A percentile compares a stretch with the other conserved stretches of the same genome.
Conservation (phyloP, 2,113 vertebrate species). For the Nipponia nippon region DNA sequence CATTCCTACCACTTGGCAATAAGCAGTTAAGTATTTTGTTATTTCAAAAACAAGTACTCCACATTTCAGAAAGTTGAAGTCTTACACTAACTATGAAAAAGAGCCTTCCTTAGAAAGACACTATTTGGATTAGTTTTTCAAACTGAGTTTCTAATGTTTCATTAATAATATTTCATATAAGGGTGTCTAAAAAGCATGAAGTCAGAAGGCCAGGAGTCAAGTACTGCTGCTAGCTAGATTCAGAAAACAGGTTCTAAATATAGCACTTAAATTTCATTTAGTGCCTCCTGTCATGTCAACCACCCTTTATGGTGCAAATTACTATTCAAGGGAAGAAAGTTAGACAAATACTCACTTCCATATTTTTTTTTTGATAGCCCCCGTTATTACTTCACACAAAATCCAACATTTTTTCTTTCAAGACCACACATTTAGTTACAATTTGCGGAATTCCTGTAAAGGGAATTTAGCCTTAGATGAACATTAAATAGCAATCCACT, state of each 20-base stretch:
- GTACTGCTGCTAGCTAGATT: not conserved
- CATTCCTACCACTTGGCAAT: not conserved
- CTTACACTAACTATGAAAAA: not conserved
- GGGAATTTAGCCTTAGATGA: rapidly evolving
- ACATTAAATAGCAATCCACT: not conserved
- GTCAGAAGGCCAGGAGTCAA: not conserved
- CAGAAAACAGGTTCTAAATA: not conserved
- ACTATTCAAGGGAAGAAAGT: not conserved
- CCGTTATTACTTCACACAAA: not conserved
- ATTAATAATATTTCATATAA: not conserved
- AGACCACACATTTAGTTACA: not conserved
- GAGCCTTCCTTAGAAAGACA: not conserved
- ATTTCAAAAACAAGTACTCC: not conserved
- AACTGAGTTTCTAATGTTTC: not conserved
- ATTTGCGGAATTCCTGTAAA: not conserved
- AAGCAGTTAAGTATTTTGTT: not conserved
- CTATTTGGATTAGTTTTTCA: not conserved
- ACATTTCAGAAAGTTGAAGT: not conserved
- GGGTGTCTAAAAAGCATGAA: not conserved
- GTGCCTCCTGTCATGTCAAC: not conserved
- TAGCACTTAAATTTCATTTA: not conserved
- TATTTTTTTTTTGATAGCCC: not conserved
- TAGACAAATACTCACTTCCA: not conserved
- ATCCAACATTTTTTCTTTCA: not conserved
- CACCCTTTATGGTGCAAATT: not conserved